A percentile compares a stretch with the other conserved stretches of the same genome.
These are phyloP conservation scores for Nesospiza acunhae DNA, from an alignment of 2,113 vertebrate species.

Conservation along the genomic window DNA sequence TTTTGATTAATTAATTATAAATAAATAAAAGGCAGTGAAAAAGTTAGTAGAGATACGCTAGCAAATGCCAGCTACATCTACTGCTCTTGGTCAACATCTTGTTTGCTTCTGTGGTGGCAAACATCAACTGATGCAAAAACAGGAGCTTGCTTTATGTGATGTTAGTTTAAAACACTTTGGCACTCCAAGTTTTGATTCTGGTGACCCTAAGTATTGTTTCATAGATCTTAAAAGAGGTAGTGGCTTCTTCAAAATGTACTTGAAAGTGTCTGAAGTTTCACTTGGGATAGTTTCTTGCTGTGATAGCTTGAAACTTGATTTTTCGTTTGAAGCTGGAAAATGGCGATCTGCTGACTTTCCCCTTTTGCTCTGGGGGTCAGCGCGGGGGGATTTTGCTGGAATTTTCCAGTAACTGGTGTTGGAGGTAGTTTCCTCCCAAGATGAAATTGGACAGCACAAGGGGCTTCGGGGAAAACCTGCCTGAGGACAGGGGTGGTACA, in stretches of 20 bases:
- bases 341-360: neutral
- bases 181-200: neutral
- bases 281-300: neutral
- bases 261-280: neutral
- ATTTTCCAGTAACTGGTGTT: constrained; percentile 20
- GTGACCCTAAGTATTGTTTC: neutral
- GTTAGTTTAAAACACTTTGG: neutral
- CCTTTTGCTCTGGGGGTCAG: neutral
- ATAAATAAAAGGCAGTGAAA: neutral
- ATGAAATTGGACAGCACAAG: neutral
- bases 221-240: neutral
- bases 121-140: neutral
- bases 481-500: neutral
- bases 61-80: accelerated
- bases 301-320: neutral
- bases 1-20: neutral
- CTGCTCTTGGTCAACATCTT: neutral
- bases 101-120: neutral
- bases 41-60: neutral
- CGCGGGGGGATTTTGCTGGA: neutral
- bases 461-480: neutral
- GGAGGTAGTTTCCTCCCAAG: neutral
- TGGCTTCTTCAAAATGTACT: neutral
- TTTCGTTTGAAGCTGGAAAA: constrained; percentile 10
- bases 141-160: neutral